Conservation (phyloP, 2,888 invertebrate genomes). For the Lithophane socia region DNA sequence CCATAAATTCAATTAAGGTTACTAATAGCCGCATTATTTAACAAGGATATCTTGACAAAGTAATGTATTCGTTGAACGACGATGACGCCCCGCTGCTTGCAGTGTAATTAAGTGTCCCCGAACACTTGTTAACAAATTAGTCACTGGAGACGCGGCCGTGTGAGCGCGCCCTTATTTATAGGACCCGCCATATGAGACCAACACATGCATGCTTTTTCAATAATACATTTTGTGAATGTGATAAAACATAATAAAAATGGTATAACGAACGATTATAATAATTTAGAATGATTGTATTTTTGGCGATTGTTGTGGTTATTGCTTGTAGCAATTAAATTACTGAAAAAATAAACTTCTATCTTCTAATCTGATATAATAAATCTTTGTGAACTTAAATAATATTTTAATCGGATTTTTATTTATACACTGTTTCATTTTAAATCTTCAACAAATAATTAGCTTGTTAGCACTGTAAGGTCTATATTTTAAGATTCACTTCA, state of each 20-base stretch:
- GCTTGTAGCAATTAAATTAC: constrained; percentile 13
- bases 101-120: constrained; percentile 83
- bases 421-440: neutral
- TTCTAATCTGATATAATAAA: neutral
- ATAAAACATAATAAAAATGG: constrained; percentile 34
- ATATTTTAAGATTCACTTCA: constrained; percentile 18
- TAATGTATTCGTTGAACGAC: constrained; percentile 81
- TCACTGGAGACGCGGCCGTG: constrained; percentile 79
- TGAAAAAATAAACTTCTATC: neutral
- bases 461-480: neutral
- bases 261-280: constrained; percentile 19
- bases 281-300: constrained; percentile 27
- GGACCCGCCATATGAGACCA: constrained; percentile 64
- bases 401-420: neutral
- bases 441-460: neutral
- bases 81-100: constrained; percentile 85
- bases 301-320: constrained; percentile 11
- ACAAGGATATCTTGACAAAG: constrained; percentile 80
- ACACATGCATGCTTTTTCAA: constrained; percentile 54
- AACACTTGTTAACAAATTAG: constrained; percentile 89
- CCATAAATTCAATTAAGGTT: constrained; percentile 79
- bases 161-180: constrained; percentile 82
- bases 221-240: constrained; percentile 42
- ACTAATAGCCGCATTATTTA: constrained; percentile 81
- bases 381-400: neutral